Evolutionary conservation across 2,888 invertebrate species (phyloP), one percentile per base, ranked within the genome.

Genomic region (Zygogramma bicolorata): DNA sequence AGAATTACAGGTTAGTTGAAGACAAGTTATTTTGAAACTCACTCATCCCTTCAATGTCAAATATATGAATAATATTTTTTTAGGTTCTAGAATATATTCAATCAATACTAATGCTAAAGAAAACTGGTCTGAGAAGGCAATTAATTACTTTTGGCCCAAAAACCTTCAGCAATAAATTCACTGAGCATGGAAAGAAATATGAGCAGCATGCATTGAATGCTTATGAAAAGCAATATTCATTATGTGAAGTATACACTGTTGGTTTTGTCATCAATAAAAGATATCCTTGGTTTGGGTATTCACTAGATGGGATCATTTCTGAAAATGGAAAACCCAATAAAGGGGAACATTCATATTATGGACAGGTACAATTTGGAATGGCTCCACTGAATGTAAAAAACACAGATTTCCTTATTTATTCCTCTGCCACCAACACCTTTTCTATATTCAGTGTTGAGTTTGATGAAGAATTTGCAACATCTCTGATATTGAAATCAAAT

Each of bases 241-340:
- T 49, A n/a, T 38, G 20, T 40, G 27, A 59, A n/a, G 40, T 34
- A n/a, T 34, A 60, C 13, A 57, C 62, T 42, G 61, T 42, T n/a
- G 74, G 74, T 10, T 18, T 74, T 29, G 38, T 69, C 34, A 66
- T 74, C 25, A 60, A 58, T 29, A 20, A 66, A 42, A 25, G 15
- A 38, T 71, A 74, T 53, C 65, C 68, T 29, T 74, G 74, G 71
- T 59, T 74, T 34, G 71, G 22, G 29, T 74, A 65, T 62, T 72
- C 71, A 27, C 66, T 71, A 27, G 71, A 74, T 69, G 69, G 57
- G 18, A 38, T 71, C 13, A 61, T 74, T 13, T 61, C 72, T 42
- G 58, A 68, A 46, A 63, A 72, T 42, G 71, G 60, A 42, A 58
- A 67, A 58, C 74, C 74, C 25, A 59, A 22, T 46, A 65, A 42